Evolutionary conservation across 2,113 vertebrate genomes (phyloP).

Genomic region (Dunckerocampus dactyliophorus): DNA sequence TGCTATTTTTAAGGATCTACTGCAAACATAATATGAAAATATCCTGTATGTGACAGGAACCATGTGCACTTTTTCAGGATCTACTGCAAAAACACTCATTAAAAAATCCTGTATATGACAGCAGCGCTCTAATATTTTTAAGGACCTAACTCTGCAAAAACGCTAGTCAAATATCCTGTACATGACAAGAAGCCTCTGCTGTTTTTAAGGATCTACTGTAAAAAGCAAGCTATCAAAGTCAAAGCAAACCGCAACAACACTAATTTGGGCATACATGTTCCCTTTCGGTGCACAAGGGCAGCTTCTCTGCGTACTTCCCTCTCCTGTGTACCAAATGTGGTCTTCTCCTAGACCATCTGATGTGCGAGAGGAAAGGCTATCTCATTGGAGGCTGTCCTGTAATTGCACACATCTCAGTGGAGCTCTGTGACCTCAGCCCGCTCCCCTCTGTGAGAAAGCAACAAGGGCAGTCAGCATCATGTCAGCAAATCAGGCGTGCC

Average conservation of each 20-base stretch:
- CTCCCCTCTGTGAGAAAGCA: slow-evolving; percentile 1
- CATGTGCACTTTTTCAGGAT: no score
- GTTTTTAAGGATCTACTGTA: no score
- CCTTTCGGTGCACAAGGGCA: slow-evolving; percentile 1
- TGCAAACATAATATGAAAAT: no score
- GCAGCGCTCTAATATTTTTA: no score
- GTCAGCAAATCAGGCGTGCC: not conserved
- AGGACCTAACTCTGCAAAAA: no score
- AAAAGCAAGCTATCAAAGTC: no score
- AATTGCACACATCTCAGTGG: slow-evolving; percentile 14
- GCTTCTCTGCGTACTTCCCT: not conserved
- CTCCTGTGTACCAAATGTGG: slow-evolving; percentile 1
- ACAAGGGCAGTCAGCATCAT: not conserved
- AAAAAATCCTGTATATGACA: no score
- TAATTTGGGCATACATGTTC: slow-evolving; percentile 3
- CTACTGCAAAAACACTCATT: no score
- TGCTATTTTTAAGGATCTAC: no score
- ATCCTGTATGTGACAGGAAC: no score
- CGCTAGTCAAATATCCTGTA: no score
- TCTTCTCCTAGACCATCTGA: slow-evolving; percentile 12
- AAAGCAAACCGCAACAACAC: slow-evolving; percentile 10
- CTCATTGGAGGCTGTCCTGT: slow-evolving; percentile 28
- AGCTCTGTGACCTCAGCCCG: slow-evolving; percentile 13
- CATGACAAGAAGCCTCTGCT: no score
- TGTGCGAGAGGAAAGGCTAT: slow-evolving; percentile 21